Percentiles rank a stretch among this genome's conserved stretches.
Evolutionary conservation across 2,113 vertebrate genomes (phyloP).

Genomic region (Chauna torquata): DNA sequence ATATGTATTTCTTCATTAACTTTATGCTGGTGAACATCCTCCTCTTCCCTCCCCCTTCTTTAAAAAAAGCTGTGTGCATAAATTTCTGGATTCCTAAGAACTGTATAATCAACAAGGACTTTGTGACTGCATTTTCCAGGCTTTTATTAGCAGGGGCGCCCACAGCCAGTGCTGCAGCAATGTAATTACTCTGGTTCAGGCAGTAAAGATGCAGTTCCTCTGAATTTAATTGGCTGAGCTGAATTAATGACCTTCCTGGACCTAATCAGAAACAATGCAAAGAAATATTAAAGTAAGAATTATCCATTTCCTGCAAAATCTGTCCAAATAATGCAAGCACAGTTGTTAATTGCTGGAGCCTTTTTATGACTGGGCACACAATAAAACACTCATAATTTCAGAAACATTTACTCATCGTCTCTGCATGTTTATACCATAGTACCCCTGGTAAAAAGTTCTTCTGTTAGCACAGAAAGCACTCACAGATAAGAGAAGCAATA

Average conservation of each 20-base stretch:
- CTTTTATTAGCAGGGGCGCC: neutral
- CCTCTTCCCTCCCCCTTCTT: neutral
- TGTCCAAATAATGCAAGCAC: neutral
- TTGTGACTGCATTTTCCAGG: neutral
- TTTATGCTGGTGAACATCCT: neutral
- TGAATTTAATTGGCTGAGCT: neutral
- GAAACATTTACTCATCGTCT: neutral
- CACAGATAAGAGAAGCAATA: neutral
- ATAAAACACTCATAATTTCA: neutral
- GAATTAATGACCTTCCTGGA: slow-evolving; percentile 35
- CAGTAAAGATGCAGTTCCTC: slow-evolving; percentile 7
- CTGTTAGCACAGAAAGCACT: neutral
- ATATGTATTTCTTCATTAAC: neutral
- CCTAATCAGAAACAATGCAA: slow-evolving; percentile 14
- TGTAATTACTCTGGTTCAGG: neutral
- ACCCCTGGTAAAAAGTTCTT: neutral
- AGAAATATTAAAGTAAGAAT: slow-evolving; percentile 17
- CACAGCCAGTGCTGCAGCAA: neutral
- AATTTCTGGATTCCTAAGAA: neutral
- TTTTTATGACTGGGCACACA: neutral
- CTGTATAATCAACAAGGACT: neutral
- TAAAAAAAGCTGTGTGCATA: neutral
- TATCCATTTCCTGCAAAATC: slow-evolving; percentile 8
- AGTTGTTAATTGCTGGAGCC: neutral
- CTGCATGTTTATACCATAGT: neutral